Evolutionary conservation across 2,888 invertebrate genomes (phyloP).

Genomic region (Phengaris alcon): DNA sequence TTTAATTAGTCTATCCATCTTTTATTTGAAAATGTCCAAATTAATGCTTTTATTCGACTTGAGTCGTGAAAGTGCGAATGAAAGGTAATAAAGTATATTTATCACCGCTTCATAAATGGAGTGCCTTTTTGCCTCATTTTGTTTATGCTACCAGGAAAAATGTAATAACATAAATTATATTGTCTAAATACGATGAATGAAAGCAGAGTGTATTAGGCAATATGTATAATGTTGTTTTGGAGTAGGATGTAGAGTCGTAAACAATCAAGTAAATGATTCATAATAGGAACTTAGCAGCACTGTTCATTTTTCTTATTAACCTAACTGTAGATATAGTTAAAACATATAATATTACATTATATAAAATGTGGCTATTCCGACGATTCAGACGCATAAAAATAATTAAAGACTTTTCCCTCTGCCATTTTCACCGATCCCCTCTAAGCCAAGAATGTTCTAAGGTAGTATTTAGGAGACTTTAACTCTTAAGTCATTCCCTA

Average conservation of each 20-base stretch:
- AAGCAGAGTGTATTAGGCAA: conserved; percentile 18
- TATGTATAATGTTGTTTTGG: neutral
- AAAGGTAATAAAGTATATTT: conserved; percentile 16
- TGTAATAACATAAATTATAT: conserved; percentile 8
- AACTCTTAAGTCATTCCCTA: neutral
- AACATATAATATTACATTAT: no score
- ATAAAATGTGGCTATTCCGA: neutral
- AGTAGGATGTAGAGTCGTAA: neutral
- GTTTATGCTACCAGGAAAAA: conserved; percentile 15
- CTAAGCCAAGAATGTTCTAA: neutral
- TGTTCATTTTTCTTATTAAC: no score
- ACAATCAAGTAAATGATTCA: neutral
- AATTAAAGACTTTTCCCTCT: neutral
- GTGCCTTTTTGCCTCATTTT: conserved; percentile 9
- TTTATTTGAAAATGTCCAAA: conserved; percentile 5
- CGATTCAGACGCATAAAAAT: neutral
- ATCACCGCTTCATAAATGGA: conserved; percentile 4
- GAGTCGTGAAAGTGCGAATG: conserved; percentile 5
- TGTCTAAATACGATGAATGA: conserved; percentile 1
- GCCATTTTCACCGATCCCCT: neutral
- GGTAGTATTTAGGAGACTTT: neutral
- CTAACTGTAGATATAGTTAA: no score
- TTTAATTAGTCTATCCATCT: neutral
- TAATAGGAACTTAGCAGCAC: no score
- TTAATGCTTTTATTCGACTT: neutral